These are phyloP conservation scores for Nerophis lumbriciformis DNA, from an alignment of 2,113 vertebrate genomes.

Conservation along the genomic window DNA sequence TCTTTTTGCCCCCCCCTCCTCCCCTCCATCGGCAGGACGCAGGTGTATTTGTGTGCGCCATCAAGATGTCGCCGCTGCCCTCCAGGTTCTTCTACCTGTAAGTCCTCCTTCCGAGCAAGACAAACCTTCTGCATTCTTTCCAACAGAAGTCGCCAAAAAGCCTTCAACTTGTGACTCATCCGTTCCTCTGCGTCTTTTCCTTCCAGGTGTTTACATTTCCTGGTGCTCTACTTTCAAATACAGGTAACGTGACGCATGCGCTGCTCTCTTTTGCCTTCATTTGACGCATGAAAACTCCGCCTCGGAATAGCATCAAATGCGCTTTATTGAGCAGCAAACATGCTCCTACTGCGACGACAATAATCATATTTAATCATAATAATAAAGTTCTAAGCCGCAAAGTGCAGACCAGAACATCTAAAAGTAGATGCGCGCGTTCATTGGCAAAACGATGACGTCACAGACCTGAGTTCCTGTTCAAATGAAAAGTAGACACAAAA, in stretches of 20 bases:
- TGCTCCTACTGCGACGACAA: too few relatives aligned
- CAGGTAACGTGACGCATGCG: constrained; percentile 63
- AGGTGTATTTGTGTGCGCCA: constrained; percentile 74
- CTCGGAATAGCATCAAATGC: too few relatives aligned
- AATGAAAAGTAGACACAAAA: too few relatives aligned
- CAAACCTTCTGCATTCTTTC: constrained; percentile 65
- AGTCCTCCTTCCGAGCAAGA: constrained; percentile 40
- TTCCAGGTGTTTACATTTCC: constrained; percentile 78
- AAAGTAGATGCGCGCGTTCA: too few relatives aligned
- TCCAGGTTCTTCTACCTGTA: constrained; percentile 80
- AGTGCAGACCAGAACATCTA: too few relatives aligned
- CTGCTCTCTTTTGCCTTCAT: too few relatives aligned
- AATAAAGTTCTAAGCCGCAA: too few relatives aligned
- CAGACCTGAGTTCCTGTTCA: too few relatives aligned
- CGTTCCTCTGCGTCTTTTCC: constrained; percentile 41
- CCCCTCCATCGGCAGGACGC: constrained; percentile 55
- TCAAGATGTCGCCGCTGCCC: constrained; percentile 76
- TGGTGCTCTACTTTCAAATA: constrained; percentile 77
- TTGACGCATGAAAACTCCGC: too few relatives aligned
- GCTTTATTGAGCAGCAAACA: too few relatives aligned
- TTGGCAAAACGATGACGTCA: too few relatives aligned
- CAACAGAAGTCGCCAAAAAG: constrained; percentile 79
- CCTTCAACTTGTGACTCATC: constrained; percentile 53
- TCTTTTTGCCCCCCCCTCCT: neutral
- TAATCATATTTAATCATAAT: too few relatives aligned